Base-by-base conservation (phyloP, 37 sponge, comb jelly and placozoan species). In the Agelas oroides region DNA sequence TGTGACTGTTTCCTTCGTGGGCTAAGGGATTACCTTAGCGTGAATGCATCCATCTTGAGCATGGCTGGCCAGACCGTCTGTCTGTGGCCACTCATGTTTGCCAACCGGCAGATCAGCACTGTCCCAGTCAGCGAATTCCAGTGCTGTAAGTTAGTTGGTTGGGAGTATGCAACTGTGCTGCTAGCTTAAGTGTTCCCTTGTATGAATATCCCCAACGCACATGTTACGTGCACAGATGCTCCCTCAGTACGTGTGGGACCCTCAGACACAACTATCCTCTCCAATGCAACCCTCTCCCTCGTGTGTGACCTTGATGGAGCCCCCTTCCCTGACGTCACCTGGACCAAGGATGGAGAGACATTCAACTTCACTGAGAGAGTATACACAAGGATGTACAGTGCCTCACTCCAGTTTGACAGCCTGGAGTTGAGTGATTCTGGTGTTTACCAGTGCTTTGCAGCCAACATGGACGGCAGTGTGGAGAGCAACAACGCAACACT, bases 1-100 rank as follows among this genome's bases (percentile, higher is more conserved):
- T 92, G 93, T 88, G 93, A 92, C 73, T 88, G 93, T 56, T 41
- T 53, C 30, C 81, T 88, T 0, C 77, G 20, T 16, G 63, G 85
- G 77, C 55, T 91, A 5, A 46, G 73, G 0, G 61, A 16, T 2
- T 63, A 30, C 34, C 69, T 80, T 38, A 30, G 23, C 31, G 32
- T 52, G 16, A 53, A 53, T 61, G 16, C 71, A 23, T 34, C 13
- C 13, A 12, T 67, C 80, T 31, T 81, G 32, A 19, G 46, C 33
- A 59, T 16, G 6, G 71, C 56, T 33, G 40, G 20, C 21, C 1
- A 39, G 17, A 67, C 80, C 8, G 25, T 59, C n/a, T 81, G 82
- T 60, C 71, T 28, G 11, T 81, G 82, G 82, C 82, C 82, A 20
- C 82, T 71, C n/a, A 3, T 25, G 36, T 71, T 53, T 5, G 2